Evolutionary conservation across 2,113 vertebrate genomes (phyloP).

Genomic region (Limanda limanda): DNA sequence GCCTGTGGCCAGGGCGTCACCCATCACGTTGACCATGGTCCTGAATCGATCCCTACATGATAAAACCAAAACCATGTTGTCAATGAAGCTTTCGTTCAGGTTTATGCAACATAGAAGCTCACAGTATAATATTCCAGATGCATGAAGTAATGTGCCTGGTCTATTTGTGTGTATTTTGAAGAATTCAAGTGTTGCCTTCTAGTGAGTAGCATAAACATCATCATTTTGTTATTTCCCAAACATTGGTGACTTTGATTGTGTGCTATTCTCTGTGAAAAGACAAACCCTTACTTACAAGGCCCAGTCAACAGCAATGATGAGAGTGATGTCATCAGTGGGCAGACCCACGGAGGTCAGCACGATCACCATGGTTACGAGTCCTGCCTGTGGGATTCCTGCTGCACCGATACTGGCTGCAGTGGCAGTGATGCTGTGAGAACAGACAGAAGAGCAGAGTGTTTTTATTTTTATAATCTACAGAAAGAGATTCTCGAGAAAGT

Average conservation of each 20-base stretch:
- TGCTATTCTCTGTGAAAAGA: neutral
- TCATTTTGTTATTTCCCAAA: neutral
- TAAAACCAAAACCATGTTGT: constrained; percentile 1
- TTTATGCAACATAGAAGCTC: neutral
- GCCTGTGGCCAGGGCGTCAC: constrained; percentile 92
- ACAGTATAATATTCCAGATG: neutral
- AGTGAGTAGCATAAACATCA: neutral
- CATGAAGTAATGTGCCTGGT: neutral
- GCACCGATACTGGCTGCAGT: constrained; percentile 98
- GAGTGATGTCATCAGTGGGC: constrained; percentile 96
- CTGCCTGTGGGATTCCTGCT: constrained; percentile 96
- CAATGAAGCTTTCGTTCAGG: neutral
- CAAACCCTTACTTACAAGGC: constrained; percentile 89
- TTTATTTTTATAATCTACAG: neutral
- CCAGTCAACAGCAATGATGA: constrained; percentile 98
- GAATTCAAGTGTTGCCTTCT: neutral
- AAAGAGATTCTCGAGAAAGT: neutral
- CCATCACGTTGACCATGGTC: constrained; percentile 98
- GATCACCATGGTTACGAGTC: constrained; percentile 98
- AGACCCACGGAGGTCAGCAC: constrained; percentile 97
- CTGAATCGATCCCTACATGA: constrained; percentile 92
- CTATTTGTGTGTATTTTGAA: neutral
- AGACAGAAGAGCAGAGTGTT: neutral
- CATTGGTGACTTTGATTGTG: neutral
- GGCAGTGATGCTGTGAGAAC: constrained; percentile 90